phyloP scores from a whole-genome alignment of 2,113 vertebrate genomes.

The Ranitomeya variabilis region DNA sequence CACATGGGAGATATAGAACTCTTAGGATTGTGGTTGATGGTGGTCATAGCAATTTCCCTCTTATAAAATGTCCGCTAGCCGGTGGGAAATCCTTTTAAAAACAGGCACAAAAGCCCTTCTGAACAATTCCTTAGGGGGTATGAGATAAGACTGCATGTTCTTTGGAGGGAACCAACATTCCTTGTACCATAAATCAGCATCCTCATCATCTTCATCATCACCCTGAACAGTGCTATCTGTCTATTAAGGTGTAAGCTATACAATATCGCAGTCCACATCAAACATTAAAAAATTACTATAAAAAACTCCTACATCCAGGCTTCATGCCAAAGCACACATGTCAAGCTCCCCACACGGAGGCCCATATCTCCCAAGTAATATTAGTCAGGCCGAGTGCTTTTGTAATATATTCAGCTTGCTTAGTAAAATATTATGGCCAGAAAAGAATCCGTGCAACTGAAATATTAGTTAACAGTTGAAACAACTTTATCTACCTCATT shows the following conservation, averaged over 20 bases:
- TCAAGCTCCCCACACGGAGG: constrained; percentile 37
- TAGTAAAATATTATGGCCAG: constrained; percentile 30
- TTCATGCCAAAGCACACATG: constrained; percentile 34
- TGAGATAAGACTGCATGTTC: background rate
- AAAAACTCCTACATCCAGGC: constrained; percentile 28
- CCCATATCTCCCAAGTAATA: constrained; percentile 33
- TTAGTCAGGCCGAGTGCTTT: constrained; percentile 14
- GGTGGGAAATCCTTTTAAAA: background rate
- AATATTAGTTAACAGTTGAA: constrained; percentile 42
- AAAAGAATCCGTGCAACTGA: constrained; percentile 38
- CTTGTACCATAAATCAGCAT: background rate
- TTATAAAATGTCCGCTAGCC: no score
- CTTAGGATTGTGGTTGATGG: no score
- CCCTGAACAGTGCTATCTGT: background rate
- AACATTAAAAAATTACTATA: constrained; percentile 26
- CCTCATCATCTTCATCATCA: background rate
- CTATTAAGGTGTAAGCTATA: background rate
- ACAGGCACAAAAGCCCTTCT: background rate
- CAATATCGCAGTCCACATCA: constrained; percentile 9
- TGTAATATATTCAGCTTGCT: constrained; percentile 21
- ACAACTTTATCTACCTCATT: constrained; percentile 40
- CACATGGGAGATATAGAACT: no score
- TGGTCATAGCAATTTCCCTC: no score
- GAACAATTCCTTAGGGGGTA: background rate
- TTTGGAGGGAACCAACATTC: background rate